phyloP scores from a whole-genome alignment of 2,113 vertebrate genomes.

The Maccullochella peelii region DNA sequence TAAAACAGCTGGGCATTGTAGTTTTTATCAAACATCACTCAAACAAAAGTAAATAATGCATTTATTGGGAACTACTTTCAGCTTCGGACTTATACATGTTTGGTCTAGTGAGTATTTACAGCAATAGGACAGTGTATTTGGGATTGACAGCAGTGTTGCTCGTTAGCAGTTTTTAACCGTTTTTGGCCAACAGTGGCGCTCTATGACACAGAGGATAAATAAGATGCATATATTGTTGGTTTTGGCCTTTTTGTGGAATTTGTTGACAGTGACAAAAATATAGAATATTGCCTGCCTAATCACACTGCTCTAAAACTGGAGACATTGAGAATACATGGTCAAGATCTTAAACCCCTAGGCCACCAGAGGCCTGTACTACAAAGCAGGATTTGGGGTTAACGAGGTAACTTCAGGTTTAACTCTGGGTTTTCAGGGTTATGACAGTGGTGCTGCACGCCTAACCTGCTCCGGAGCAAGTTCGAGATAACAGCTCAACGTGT shows the following conservation, averaged over 20 bases:
- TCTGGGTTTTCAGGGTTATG: no score
- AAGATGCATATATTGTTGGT: neutral
- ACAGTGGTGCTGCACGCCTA: no score
- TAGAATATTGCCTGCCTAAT: neutral
- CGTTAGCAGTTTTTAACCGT: neutral
- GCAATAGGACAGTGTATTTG: neutral
- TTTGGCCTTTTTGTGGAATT: neutral
- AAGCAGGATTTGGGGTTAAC: no score
- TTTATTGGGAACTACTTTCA: neutral
- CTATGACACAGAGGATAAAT: neutral
- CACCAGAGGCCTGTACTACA: no score
- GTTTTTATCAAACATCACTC: neutral
- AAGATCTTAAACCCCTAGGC: no score
- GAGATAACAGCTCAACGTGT: no score
- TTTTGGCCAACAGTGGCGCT: neutral
- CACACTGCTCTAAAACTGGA: no score
- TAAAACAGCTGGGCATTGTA: neutral
- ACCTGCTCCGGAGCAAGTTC: no score
- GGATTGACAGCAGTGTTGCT: no score
- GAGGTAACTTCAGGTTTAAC: no score
- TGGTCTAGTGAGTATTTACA: neutral
- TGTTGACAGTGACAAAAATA: neutral
- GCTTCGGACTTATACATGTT: neutral
- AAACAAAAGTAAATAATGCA: neutral
- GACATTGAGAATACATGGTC: no score